phyloP scores from a whole-genome alignment of 1,140 invertebrate genomes.

The Muscidifurax raptorellus region DNA sequence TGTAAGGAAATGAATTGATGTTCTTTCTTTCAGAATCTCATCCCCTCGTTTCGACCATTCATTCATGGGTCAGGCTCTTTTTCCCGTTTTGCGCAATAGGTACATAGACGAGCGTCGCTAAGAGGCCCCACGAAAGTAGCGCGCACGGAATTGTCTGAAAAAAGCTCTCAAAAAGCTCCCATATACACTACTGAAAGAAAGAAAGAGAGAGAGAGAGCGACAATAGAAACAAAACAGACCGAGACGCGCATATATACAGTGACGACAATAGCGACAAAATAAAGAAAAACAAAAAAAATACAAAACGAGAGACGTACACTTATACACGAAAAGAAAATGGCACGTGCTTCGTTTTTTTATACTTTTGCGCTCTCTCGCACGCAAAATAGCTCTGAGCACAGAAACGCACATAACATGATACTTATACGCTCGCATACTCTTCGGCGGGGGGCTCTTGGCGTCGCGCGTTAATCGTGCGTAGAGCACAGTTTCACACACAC shows the following conservation, averaged over 20 bases:
- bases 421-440: neutral
- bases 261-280: slow-evolving; percentile 1
- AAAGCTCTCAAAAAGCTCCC: neutral
- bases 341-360: neutral
- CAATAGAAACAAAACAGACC: neutral
- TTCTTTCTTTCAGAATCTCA: slow-evolving; percentile 76
- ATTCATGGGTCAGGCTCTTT: slow-evolving; percentile 76
- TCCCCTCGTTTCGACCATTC: slow-evolving; percentile 75
- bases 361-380: neutral
- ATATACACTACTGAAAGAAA: too few species aligned
- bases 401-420: neutral
- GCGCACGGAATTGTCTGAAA: neutral
- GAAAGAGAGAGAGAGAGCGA: neutral
- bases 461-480: slow-evolving; percentile 61
- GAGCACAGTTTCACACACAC: neutral
- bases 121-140: slow-evolving; percentile 60
- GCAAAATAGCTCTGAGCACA: slow-evolving; percentile 53
- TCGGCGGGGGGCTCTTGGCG: slow-evolving; percentile 58
- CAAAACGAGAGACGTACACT: neutral
- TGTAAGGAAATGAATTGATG: slow-evolving; percentile 72
- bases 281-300: slow-evolving; percentile 6
- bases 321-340: neutral
- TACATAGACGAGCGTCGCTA: slow-evolving; percentile 65
- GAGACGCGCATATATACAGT: neutral
- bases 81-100: slow-evolving; percentile 76